Conservation (phyloP, 2,888 invertebrate species). For the Acleris laterana region DNA sequence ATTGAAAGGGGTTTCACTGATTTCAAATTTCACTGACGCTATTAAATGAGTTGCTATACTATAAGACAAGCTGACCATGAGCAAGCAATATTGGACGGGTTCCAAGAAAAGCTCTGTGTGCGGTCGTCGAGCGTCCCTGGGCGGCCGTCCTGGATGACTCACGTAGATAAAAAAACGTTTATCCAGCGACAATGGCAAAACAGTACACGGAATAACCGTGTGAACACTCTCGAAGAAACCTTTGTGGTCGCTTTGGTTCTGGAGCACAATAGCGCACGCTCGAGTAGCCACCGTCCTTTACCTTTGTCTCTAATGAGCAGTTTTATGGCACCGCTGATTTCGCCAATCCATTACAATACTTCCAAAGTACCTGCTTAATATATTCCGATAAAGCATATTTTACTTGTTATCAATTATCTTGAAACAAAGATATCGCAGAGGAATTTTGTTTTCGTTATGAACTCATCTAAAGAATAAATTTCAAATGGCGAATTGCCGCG, state of each 20-base stretch:
- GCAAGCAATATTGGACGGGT: conserved; percentile 55
- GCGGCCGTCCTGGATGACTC: conserved; percentile 36
- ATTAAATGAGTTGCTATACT: conserved; percentile 25
- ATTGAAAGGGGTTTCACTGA: conserved; percentile 5
- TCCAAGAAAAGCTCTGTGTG: conserved; percentile 66
- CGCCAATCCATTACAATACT: conserved; percentile 1
- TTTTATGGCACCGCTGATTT: conserved; percentile 15
- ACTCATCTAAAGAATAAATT: no score
- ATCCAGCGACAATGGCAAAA: conserved; percentile 32
- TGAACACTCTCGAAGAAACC: conserved; percentile 33
- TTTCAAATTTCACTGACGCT: conserved; percentile 1
- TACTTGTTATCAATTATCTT: conserved; percentile 1
- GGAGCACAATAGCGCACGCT: conserved; percentile 30
- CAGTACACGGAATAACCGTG: conserved; percentile 29
- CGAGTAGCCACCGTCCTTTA: conserved; percentile 27
- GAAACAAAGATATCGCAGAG: neutral
- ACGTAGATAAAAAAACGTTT: conserved; percentile 34
- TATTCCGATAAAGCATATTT: no score
- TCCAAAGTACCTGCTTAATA: no score
- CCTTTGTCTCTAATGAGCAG: conserved; percentile 21
- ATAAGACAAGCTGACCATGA: conserved; percentile 20
- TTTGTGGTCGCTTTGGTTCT: conserved; percentile 34
- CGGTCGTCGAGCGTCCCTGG: conserved; percentile 44
- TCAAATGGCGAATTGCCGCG: no score
- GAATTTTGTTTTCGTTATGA: neutral